Evolutionary conservation across 2,888 invertebrate genomes (phyloP).

Genomic region (Drosophila subquinaria): DNA sequence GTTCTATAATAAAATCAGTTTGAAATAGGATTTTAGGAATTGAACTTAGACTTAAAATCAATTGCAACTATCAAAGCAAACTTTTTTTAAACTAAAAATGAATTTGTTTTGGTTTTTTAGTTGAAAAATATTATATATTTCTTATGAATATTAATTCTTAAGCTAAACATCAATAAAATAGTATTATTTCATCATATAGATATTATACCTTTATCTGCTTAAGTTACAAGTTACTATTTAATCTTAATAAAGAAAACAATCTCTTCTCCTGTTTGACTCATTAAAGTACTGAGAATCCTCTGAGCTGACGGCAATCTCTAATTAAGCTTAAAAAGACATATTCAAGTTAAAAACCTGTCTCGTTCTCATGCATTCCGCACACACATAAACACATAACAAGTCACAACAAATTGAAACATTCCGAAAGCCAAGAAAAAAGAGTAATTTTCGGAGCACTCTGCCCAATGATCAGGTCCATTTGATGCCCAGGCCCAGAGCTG

Average conservation of each 20-base stretch:
- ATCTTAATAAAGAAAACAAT: not conserved
- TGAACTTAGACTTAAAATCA: too few species aligned
- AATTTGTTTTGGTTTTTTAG: too few species aligned
- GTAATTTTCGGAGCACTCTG: conserved; percentile 27
- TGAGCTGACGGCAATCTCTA: conserved; percentile 3
- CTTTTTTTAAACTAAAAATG: too few species aligned
- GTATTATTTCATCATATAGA: too few species aligned
- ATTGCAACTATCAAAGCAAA: too few species aligned
- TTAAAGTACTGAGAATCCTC: conserved; percentile 4
- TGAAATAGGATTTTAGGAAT: not conserved
- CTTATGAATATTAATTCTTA: too few species aligned
- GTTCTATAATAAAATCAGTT: not conserved
- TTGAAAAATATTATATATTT: too few species aligned
- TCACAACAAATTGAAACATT: conserved; percentile 23
- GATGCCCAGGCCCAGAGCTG: conserved; percentile 1
- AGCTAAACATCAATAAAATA: too few species aligned
- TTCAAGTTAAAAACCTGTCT: not conserved
- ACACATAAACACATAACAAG: not conserved
- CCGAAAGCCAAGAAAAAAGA: conserved; percentile 2
- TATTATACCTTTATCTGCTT: too few species aligned
- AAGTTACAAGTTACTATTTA: too few species aligned
- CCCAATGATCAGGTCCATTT: conserved; percentile 40
- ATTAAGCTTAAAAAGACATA: conserved; percentile 25
- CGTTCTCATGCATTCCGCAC: not conserved
- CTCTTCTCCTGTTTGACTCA: not conserved